A percentile compares a stretch with the other conserved stretches of the same genome.
Conservation (phyloP, 2,113 vertebrate genomes). For the Prinia subflava region DNA sequence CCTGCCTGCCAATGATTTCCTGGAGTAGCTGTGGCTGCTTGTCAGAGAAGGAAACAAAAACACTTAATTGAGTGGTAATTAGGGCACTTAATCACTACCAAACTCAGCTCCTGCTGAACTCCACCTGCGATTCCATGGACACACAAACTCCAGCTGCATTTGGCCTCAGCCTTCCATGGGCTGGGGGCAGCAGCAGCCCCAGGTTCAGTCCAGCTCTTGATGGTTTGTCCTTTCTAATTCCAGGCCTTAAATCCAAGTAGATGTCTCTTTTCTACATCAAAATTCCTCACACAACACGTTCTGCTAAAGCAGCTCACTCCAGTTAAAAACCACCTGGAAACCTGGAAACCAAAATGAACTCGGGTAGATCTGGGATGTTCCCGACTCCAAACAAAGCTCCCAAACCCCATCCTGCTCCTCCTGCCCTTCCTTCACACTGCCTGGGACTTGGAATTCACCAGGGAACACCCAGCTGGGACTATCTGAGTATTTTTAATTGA, state of each 20-base stretch:
- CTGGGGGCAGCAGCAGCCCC: not conserved
- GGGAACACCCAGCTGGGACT: not conserved
- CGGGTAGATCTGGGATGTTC: not conserved
- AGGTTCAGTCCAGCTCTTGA: not conserved
- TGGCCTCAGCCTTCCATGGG: accelerated
- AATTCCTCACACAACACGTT: not conserved
- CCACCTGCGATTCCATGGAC: accelerated
- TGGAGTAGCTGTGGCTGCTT: not conserved
- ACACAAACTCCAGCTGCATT: not conserved
- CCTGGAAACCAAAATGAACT: not conserved
- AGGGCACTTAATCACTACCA: not conserved
- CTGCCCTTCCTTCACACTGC: not conserved
- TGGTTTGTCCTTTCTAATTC: not conserved
- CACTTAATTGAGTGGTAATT: not conserved
- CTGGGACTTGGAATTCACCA: not conserved
- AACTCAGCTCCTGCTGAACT: not conserved
- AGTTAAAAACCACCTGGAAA: not conserved
- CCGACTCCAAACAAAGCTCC: accelerated
- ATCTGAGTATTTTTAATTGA: not conserved
- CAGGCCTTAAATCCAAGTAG: not conserved
- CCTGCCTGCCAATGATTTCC: not conserved
- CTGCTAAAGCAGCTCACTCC: not conserved
- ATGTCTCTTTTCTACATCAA: not conserved
- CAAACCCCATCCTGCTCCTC: not conserved
- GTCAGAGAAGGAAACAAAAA: not conserved